Percentiles rank a stretch among this genome's conserved stretches.
phyloP scores from a whole-genome alignment of 2,113 vertebrate genomes.

The Candoia aspera region DNA sequence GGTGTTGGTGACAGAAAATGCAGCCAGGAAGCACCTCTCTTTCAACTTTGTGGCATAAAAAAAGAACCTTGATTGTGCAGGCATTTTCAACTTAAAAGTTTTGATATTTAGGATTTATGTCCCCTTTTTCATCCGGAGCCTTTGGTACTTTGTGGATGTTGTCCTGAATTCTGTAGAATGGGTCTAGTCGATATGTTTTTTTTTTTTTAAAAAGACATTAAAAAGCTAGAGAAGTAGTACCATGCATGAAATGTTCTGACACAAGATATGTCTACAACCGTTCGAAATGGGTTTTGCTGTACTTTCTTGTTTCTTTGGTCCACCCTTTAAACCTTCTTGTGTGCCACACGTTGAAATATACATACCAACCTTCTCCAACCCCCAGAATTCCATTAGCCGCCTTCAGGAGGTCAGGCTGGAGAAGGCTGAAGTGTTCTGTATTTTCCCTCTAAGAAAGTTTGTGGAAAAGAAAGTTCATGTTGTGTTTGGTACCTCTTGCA shows the following conservation, averaged over 20 bases:
- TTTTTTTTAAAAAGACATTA: neutral
- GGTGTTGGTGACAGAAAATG: too few species aligned
- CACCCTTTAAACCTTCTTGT: neutral
- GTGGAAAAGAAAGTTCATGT: neutral
- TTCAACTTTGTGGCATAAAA: neutral
- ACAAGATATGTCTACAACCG: neutral
- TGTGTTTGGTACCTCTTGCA: slow-evolving; percentile 49
- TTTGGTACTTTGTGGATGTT: too few species aligned
- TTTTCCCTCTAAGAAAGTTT: neutral
- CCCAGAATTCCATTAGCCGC: neutral
- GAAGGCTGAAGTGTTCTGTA: neutral
- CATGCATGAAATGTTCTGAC: neutral
- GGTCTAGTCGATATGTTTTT: too few species aligned
- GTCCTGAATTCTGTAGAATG: too few species aligned
- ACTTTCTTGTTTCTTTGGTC: neutral
- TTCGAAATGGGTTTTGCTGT: neutral
- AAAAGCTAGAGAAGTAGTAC: neutral
- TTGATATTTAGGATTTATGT: neutral
- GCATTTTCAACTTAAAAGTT: neutral
- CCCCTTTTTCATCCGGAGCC: neutral
- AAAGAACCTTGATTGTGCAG: too few species aligned
- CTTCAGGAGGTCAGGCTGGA: neutral
- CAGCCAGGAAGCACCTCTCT: too few species aligned
- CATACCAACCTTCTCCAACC: neutral
- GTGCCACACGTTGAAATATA: neutral